Conservation (phyloP, 1,140 invertebrate species). For the Batillaria attramentaria region DNA sequence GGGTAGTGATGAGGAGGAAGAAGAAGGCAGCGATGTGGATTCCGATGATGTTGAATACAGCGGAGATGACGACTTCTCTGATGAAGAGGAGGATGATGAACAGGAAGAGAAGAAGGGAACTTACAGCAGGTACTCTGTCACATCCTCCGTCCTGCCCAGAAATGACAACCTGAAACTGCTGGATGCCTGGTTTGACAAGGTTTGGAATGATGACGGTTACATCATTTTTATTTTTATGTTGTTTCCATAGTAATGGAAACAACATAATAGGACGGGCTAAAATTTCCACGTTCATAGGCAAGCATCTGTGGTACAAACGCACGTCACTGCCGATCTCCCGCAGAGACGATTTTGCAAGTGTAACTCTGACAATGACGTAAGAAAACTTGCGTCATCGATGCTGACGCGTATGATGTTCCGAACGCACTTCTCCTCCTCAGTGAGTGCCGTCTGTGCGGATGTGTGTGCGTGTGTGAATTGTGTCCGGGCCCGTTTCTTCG, state of each 20-base stretch:
- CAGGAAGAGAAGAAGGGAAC: constrained; percentile 85
- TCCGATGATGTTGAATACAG: constrained; percentile 44
- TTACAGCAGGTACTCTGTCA: constrained; percentile 96
- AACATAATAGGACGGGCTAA: not conserved
- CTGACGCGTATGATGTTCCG: too few species aligned
- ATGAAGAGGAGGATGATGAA: constrained; percentile 58
- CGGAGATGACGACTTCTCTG: constrained; percentile 51
- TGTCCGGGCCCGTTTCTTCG: too few species aligned
- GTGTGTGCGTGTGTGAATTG: too few species aligned
- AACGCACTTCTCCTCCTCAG: too few species aligned
- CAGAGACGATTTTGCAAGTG: not conserved
- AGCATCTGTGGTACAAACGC: not conserved
- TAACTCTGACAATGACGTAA: not conserved
- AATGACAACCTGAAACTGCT: constrained; percentile 87
- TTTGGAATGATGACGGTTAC: too few species aligned
- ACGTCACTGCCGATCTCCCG: not conserved
- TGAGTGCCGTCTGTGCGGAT: too few species aligned
- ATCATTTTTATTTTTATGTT: too few species aligned
- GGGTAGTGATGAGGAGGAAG: too few species aligned
- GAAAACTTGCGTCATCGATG: too few species aligned
- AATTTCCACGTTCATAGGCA: not conserved
- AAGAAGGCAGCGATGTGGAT: constrained; percentile 43
- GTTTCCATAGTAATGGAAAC: not conserved
- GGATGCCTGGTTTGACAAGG: constrained; percentile 94
- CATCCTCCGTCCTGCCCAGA: constrained; percentile 89